Base-by-base conservation (phyloP, 2,888 invertebrate species). In the Dasysyrphus albostriatus region DNA sequence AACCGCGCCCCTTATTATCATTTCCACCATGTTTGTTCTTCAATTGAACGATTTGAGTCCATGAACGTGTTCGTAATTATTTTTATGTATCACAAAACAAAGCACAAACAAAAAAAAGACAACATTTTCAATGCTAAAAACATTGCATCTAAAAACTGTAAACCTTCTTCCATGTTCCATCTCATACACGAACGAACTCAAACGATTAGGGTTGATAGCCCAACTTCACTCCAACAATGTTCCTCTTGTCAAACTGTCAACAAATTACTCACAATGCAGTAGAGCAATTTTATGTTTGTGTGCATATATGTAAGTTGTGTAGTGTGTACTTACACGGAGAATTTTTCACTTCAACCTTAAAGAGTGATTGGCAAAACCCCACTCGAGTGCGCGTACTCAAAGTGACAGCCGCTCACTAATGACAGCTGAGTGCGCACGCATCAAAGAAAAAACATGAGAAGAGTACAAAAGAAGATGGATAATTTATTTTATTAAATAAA, bases 391-490 rank as follows among this genome's bases (percentile, higher is more conserved):
- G 85, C 85, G 77, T 69, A 82, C 82, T 85, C 85, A 82, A 78
- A 74, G 73, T 85, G 82, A 85, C 85, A 82, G 85, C 77, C 77
- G 82, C 82, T 92, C 90, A 91, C 92, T 92, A 92, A 92, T 92
- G 92, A 91, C 92, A 92, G 91, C 91, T 92, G 91, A 91, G 89
- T 91, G 91, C 90, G 90, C 90, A 90, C 79, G 87, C 87, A 87
- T 78, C 59, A 72, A 79, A 59, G 42, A 16, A 24, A 39, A 54
- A 61, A 54, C 63, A 65, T 9, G n/a, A 47, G 70, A 51, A 44
- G 49, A 63, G 12, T 12, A 74, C 73, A 82, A 75, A 83, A 70
- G 78, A 70, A 69, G 77, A 82, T 47, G 44, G 51, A 59, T 65
- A 81, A 84, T 67, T 63, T 12, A 59, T 39, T 24, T 51, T 12